These are phyloP conservation scores for Atherix ibis DNA, from an alignment of 2,888 invertebrate genomes.

Conservation along the genomic window DNA sequence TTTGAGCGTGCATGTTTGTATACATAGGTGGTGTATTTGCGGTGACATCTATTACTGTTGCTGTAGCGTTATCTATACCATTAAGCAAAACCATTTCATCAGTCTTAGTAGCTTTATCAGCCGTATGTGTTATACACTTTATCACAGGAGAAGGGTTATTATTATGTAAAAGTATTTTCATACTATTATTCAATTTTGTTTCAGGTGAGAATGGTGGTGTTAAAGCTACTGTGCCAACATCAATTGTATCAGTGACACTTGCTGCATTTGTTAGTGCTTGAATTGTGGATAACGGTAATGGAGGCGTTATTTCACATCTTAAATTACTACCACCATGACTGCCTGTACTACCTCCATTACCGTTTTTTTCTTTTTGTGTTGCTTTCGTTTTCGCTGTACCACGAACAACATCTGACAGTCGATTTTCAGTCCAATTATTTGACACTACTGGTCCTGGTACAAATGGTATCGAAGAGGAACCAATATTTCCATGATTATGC, in stretches of 20 bases:
- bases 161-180: slow-evolving; percentile 18
- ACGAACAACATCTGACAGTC: slow-evolving; percentile 65
- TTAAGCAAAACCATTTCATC: slow-evolving; percentile 25
- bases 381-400: slow-evolving; percentile 42
- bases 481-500: slow-evolving; percentile 13
- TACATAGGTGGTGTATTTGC: slow-evolving; percentile 10
- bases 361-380: slow-evolving; percentile 17
- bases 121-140: slow-evolving; percentile 34
- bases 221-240: slow-evolving; percentile 34
- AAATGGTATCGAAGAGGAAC: slow-evolving; percentile 22
- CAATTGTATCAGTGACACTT: slow-evolving; percentile 19
- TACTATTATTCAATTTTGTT: slow-evolving; percentile 21
- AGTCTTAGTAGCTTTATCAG: slow-evolving; percentile 57
- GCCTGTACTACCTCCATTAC: slow-evolving; percentile 1
- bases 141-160: slow-evolving; percentile 32
- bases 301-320: slow-evolving; percentile 5
- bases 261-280: slow-evolving; percentile 13
- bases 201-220: slow-evolving; percentile 46
- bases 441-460: slow-evolving; percentile 23
- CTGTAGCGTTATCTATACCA: slow-evolving; percentile 24
- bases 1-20: slow-evolving; percentile 13
- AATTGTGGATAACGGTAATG: slow-evolving; percentile 15
- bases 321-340: background rate
- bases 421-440: slow-evolving; percentile 40
- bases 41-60: slow-evolving; percentile 12